Evolutionary conservation across 2,888 invertebrate species (phyloP).

Genomic region (Athalia rosae): DNA sequence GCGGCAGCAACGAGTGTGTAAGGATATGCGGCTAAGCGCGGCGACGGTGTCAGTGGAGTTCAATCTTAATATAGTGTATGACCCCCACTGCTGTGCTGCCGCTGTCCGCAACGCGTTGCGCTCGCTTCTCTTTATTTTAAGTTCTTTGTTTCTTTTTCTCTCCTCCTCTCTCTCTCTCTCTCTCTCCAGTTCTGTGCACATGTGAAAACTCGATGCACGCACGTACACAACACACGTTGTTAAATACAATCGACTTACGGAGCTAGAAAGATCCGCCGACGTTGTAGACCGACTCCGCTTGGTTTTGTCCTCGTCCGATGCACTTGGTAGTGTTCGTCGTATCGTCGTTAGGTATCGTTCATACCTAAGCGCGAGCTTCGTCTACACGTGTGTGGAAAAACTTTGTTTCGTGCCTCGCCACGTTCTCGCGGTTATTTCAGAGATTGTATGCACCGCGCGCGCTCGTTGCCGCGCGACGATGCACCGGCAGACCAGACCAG

Average conservation of each 20-base stretch:
- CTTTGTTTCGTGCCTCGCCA: not conserved
- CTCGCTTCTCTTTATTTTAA: not conserved
- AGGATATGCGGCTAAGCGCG: not conserved
- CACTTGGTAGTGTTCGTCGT: not conserved
- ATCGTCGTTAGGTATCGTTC: constrained; percentile 5
- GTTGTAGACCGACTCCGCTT: too few relatives aligned
- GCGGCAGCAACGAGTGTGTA: not conserved
- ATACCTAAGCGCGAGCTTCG: not conserved
- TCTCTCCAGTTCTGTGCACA: too few relatives aligned
- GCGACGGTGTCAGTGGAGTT: constrained; percentile 70
- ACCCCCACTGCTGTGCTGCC: constrained; percentile 69
- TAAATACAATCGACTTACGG: too few relatives aligned
- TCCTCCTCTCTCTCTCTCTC: not conserved
- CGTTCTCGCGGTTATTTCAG: constrained; percentile 38
- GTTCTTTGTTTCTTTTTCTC: not conserved
- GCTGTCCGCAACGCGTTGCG: constrained; percentile 35
- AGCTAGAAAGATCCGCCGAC: too few relatives aligned
- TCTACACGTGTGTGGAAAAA: not conserved
- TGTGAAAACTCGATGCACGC: not conserved
- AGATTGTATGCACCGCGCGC: not conserved
- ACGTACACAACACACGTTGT: too few relatives aligned
- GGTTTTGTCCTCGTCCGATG: constrained; percentile 22
- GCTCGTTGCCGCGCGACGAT: not conserved
- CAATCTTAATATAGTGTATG: constrained; percentile 73
- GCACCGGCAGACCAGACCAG: not conserved